phyloP scores from a whole-genome alignment of 2,797 vertebrate species.

The Pelochelys cantorii region DNA sequence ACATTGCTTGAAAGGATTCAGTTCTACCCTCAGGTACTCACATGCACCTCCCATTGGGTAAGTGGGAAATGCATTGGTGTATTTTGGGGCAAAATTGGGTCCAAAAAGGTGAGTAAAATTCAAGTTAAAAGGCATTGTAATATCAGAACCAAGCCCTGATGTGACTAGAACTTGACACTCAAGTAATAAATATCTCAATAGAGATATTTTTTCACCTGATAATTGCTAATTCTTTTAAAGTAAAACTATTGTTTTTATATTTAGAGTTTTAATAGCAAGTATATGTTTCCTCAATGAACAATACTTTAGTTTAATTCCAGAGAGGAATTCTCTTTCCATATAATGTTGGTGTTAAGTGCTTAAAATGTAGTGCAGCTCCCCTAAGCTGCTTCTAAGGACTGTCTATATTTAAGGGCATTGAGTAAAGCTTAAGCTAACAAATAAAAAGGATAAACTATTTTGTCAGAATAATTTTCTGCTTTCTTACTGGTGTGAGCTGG shows the following conservation, averaged over 20 bases:
- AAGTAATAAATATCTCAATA: too few relatives aligned
- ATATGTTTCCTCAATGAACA: rapidly evolving
- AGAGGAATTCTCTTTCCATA: neutral
- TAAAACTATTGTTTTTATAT: neutral
- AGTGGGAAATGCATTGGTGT: too few relatives aligned
- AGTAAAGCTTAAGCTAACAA: neutral
- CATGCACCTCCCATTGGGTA: too few relatives aligned
- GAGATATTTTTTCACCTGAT: neutral
- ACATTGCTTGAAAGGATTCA: too few relatives aligned
- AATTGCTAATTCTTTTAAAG: neutral
- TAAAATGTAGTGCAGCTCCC: neutral
- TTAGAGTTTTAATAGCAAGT: neutral
- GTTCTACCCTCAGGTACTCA: too few relatives aligned
- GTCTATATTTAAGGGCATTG: neutral
- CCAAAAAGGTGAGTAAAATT: too few relatives aligned
- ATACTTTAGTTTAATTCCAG: slow-evolving; percentile 2
- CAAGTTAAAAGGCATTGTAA: too few relatives aligned
- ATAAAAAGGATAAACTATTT: slow-evolving; percentile 2
- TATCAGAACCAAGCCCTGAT: too few relatives aligned
- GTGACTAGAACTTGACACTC: too few relatives aligned
- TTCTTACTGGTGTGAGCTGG: neutral
- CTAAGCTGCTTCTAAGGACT: rapidly evolving
- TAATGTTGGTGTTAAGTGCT: rapidly evolving
- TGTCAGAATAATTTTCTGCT: neutral
- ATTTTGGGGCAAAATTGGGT: too few relatives aligned